Percentiles rank a stretch among this genome's conserved stretches.
Conservation (phyloP, 64 coral and sea anemone genomes). For the Pachyseris speciosa region DNA sequence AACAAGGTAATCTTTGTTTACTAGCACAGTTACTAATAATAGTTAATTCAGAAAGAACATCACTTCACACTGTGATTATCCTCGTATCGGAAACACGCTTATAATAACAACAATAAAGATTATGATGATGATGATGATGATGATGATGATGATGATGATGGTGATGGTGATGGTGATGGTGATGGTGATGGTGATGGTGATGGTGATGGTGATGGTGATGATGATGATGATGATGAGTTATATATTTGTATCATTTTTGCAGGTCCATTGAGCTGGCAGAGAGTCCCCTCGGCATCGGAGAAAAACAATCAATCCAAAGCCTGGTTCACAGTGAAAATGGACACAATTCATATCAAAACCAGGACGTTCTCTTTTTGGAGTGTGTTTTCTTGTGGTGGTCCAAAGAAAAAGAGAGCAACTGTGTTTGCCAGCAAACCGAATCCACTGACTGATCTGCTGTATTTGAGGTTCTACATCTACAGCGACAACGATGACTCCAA, state of each 20-base stretch:
- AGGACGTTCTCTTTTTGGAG: slow-evolving; percentile 20
- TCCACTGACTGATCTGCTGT: neutral
- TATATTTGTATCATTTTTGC: neutral
- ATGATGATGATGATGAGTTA: too few species aligned
- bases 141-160: too few species aligned
- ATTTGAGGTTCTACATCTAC: slow-evolving; percentile 26
- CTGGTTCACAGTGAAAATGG: slow-evolving; percentile 27
- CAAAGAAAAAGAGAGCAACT: slow-evolving; percentile 18
- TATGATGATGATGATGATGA: too few species aligned
- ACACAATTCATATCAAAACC: neutral
- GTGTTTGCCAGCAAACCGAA: neutral
- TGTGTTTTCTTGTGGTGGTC: neutral
- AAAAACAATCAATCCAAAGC: slow-evolving; percentile 3
- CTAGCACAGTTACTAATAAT: too few species aligned
- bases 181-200: too few species aligned
- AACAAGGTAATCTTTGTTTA: neutral
- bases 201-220: too few species aligned
- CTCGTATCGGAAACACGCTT: too few species aligned
- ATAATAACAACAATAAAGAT: too few species aligned
- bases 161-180: too few species aligned
- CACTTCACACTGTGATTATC: too few species aligned
- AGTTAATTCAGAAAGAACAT: too few species aligned
- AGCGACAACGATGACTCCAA: slow-evolving; percentile 30
- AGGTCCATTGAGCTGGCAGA: slow-evolving; percentile 4
- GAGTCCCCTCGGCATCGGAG: neutral